Conservation (phyloP, 2,113 vertebrate species). For the Brachypodius melanocephalos region DNA sequence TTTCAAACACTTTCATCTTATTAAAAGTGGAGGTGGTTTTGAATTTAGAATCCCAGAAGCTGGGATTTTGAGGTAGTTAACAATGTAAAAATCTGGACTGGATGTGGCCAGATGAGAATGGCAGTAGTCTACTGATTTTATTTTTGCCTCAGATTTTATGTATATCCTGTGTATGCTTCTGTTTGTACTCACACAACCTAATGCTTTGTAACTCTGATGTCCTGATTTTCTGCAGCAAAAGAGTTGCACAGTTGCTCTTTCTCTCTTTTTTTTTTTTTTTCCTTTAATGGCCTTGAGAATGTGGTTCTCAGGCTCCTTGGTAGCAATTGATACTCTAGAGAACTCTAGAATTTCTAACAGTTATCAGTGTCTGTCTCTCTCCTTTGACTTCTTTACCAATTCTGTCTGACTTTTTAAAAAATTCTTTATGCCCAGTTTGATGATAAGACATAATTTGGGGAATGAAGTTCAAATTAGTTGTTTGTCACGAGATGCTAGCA, state of each 20-base stretch:
- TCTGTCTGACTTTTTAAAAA: not conserved
- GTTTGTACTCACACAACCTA: not conserved
- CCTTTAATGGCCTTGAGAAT: not conserved
- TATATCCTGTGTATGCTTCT: not conserved
- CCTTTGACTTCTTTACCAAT: not conserved
- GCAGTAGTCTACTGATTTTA: not conserved
- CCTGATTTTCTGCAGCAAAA: not conserved
- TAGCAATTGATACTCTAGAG: fast-evolving
- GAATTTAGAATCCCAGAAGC: not conserved
- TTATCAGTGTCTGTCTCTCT: not conserved
- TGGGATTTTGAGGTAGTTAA: not conserved
- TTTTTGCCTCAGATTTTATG: not conserved
- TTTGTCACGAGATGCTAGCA: not conserved
- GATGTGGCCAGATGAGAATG: not conserved
- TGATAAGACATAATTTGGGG: not conserved
- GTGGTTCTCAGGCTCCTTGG: fast-evolving
- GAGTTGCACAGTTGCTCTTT: fast-evolving
- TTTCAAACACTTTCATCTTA: not conserved
- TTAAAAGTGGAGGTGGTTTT: not conserved
- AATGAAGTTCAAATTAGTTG: not conserved
- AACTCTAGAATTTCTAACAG: not conserved
- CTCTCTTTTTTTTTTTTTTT: not conserved
- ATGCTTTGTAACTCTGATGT: not conserved
- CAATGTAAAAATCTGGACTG: not conserved
- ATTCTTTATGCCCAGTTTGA: not conserved